A percentile compares a stretch with the other conserved stretches of the same genome.
phyloP scores from a whole-genome alignment of 2,113 vertebrate species.

The Amia ocellicauda region DNA sequence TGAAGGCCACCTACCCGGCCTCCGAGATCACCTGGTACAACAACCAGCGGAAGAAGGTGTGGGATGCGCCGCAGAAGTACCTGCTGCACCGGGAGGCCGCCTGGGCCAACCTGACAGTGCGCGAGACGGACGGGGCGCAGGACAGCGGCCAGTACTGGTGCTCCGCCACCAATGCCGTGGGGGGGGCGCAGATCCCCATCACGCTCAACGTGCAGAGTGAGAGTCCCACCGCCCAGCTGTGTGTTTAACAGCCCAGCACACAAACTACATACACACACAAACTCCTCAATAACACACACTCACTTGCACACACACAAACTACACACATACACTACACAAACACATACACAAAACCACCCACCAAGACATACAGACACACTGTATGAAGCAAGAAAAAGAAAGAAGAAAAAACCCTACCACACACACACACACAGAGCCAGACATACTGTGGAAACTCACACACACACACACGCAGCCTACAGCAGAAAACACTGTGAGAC shows the following conservation, averaged over 20 bases:
- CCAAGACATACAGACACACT: no score
- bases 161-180: constrained; percentile 72
- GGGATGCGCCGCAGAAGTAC: constrained; percentile 59
- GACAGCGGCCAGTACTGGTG: constrained; percentile 79
- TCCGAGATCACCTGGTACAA: constrained; percentile 74
- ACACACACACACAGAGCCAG: neutral
- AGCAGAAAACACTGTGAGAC: no score
- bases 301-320: no score
- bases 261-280: neutral
- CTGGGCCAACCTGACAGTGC: constrained; percentile 73
- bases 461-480: no score
- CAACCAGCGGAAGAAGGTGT: constrained; percentile 60
- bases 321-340: no score
- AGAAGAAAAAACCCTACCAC: neutral
- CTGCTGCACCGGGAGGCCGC: constrained; percentile 55
- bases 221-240: constrained; percentile 12
- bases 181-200: constrained; percentile 68
- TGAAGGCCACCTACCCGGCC: constrained; percentile 50
- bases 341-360: no score
- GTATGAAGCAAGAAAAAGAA: no score
- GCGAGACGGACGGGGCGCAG: constrained; percentile 56
- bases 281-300: neutral
- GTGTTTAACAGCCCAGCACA: neutral
- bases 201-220: constrained; percentile 76
- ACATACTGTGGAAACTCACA: no score